phyloP scores from a whole-genome alignment of 2,888 invertebrate genomes.

The Dioctria linearis region DNA sequence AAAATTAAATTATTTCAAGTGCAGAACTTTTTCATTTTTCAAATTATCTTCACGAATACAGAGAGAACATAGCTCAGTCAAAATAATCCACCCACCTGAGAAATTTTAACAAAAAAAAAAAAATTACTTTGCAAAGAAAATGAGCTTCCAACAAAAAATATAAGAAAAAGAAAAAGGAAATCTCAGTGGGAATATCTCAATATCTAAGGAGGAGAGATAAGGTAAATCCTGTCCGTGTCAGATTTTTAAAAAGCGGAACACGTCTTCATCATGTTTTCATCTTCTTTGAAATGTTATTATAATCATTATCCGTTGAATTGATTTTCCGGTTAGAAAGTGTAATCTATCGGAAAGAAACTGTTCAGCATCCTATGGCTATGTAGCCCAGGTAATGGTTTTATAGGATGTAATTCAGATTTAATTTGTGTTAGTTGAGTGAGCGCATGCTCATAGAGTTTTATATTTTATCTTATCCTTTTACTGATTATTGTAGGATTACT shows the following conservation, averaged over 20 bases:
- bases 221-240: conserved; percentile 16
- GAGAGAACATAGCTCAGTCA: too few species aligned
- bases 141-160: not conserved
- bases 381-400: not conserved
- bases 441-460: too few species aligned
- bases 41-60: too few species aligned
- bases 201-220: not conserved
- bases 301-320: conserved; percentile 29
- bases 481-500: too few species aligned
- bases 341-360: conserved; percentile 8
- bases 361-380: not conserved
- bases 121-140: not conserved
- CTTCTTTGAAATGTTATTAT: conserved; percentile 15
- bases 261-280: conserved; percentile 5
- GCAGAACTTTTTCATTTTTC: too few species aligned
- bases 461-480: too few species aligned
- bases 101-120: not conserved
- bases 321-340: conserved; percentile 14
- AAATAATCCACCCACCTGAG: not conserved
- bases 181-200: conserved; percentile 29
- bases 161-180: not conserved
- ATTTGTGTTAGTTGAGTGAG: too few species aligned
- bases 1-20: too few species aligned
- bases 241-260: conserved; percentile 35
- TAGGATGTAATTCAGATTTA: not conserved